phyloP scores from a whole-genome alignment of 2,888 invertebrate species.

The Melinaea marsaeus region DNA sequence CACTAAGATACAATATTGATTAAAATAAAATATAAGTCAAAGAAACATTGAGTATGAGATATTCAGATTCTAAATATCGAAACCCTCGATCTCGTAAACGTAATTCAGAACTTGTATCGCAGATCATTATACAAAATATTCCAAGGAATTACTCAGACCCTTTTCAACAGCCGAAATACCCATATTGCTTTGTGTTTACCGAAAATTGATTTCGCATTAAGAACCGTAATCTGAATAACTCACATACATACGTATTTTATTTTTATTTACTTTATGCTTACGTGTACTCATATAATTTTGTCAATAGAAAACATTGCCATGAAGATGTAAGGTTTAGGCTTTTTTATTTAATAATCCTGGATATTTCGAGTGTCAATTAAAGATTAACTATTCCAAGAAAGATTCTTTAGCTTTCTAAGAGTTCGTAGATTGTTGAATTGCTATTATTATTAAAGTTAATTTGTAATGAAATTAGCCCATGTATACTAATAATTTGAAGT shows the following conservation, averaged over 20 bases:
- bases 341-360: neutral
- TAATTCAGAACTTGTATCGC: slow-evolving; percentile 3
- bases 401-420: slow-evolving; percentile 2
- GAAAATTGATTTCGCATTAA: slow-evolving; percentile 33
- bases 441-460: neutral
- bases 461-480: neutral
- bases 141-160: slow-evolving; percentile 11
- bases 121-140: slow-evolving; percentile 6
- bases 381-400: slow-evolving; percentile 3
- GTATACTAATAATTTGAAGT: neutral
- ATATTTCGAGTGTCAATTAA: slow-evolving; percentile 11
- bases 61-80: neutral
- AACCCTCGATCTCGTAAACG: neutral
- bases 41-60: neutral
- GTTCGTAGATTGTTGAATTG: slow-evolving; percentile 1
- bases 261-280: slow-evolving; percentile 24
- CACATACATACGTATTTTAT: slow-evolving; percentile 20
- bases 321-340: neutral
- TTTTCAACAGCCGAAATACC: slow-evolving; percentile 14
- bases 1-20: neutral
- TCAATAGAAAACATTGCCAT: neutral
- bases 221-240: slow-evolving; percentile 26
- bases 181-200: slow-evolving; percentile 25
- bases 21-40: neutral
- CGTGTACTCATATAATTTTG: neutral